Evolutionary conservation across 2,888 invertebrate species (phyloP), one percentile per base, ranked within the genome.

Genomic region (Germaria angustata): DNA sequence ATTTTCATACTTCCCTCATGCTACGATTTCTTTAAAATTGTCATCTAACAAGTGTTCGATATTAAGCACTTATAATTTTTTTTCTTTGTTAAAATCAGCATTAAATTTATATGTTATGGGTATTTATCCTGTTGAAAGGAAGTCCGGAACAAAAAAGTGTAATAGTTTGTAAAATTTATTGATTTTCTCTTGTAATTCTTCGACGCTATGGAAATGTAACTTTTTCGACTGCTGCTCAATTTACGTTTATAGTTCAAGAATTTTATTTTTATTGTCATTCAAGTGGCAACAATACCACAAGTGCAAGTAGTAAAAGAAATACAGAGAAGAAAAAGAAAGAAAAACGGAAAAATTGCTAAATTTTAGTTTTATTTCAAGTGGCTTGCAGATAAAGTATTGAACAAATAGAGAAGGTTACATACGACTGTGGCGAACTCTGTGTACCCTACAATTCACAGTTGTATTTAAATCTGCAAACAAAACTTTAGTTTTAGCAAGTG

Each of bases 161-260:
- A 59, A 22, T 49, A n/a, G 36, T 17, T 76, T 9, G 5, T n/a
- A 65, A 13, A 20, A 39, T 66, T 63, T 78, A 78, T 78, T 71
- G 78, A 78, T 78, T 78, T 78, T 7, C 39, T 5, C 55, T 78
- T 41, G n/a, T 46, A 69, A 34, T 51, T 15, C 32, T 61, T 13
- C 46, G 20, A 3, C 8, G n/a, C 24, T 66, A 15, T 8, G 24
- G 22, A 76, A 66, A 57, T 24, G 39, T 41, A 49, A 49, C 36
- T 51, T 69, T 36, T 46, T 44, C 36, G 20, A 51, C 46, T 55
- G 15, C 28, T 72, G 17, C 59, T 39, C n/a, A 46, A 36, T 61
- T 49, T 39, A 28, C 36, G 13, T 75, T 66, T 49, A 39, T 36
- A 32, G 7, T 41, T 44, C 24, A 24, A 28, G 22, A 13, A n/a